Evolutionary conservation across 2,797 vertebrate genomes (phyloP), one percentile per base, ranked within the genome.

Genomic region (Aratinga solstitialis): DNA sequence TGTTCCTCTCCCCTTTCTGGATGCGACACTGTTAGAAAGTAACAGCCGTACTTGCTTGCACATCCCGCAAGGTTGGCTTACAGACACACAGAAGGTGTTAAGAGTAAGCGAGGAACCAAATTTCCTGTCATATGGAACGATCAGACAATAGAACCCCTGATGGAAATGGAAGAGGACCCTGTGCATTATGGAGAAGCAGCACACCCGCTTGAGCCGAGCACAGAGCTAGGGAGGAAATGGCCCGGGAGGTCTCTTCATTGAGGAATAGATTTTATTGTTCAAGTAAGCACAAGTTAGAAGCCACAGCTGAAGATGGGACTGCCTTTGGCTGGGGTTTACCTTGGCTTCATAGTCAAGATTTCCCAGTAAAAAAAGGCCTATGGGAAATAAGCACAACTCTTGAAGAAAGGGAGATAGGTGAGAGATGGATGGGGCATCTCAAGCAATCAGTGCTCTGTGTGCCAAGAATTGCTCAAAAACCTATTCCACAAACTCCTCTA

Each of bases 401-500:
- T 20, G 30, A 30, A 43, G 62, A 50, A 53, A 51, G 48, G 38
- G 43, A 63, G 63, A 8, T 0, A 50, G 38, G 26, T 13, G 53
- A 85, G 51, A 45, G 40, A 67, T 2, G n/a, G 42, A 34, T 4
- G n/a, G n/a, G 48, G 34, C 68, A 15, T 10, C 34, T 42, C 26
- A 38, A 87, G 59, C 59, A 26, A 36, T 1, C 3, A 30, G 51
- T 6, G 3, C 32, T 26, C 63, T 16, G 43, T 10, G 59, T 11
- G 53, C 53, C 40, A 13, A 21, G 71, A 91, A 59, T 7, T 50
- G 45, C 19, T 56, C 79, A 84, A 62, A 96, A 97, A 85, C 66
- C 93, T 9, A 26, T 14, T 87, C 91, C 80, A 63, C 81, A 87
- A 89, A 77, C 94, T 82, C 95, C 75, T 24, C 32, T 88, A 83